Evolutionary conservation across 2,113 vertebrate genomes (phyloP), one percentile per base, ranked within the genome.

Genomic region (Phylloscopus trochiloides): DNA sequence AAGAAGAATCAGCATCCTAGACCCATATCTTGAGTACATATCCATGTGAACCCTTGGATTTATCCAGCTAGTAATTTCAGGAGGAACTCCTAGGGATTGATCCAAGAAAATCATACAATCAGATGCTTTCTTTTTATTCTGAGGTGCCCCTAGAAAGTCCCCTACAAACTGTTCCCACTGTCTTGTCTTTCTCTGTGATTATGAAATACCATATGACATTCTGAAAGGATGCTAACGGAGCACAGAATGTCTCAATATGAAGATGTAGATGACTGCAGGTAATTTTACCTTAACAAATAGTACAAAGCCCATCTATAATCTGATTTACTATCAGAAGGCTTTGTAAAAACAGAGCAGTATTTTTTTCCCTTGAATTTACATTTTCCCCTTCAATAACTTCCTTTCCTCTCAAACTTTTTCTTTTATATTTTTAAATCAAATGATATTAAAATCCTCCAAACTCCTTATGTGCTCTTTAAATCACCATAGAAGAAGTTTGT

Each of bases 11-110:
- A 77, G 7, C 26, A 43, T 51, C 18, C 20, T 47, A 43, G 29
- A 57, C 20, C 17, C 0, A 0, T 21, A 51, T 61, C 29, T 18
- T 14, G 0, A 14, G 6, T 40, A n/a, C 5, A 12, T 63, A 76
- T 12, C 32, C 5, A 31, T 17, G 15, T 9, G 7, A 16, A 55
- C 7, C 9, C 29, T 84, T n/a, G 47, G 78, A 48, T 17, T 51
- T 66, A 42, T n/a, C 14, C 58, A 65, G 24, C 9, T 55, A 11
- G 7, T 74, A 70, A 50, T 52, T 78, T 68, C 51, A 70, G 29
- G 34, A 85, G 32, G 25, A 77, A 7, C 12, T n/a, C 25, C 22
- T 22, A 47, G 8, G 21, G 8, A 7, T 72, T 67, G 32, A n/a
- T 36, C 20, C 15, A 73, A 81, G 50, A 34, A 8, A 67, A 32